Conservation (phyloP, 2,888 invertebrate genomes). For the Ptychoptera contaminata region DNA sequence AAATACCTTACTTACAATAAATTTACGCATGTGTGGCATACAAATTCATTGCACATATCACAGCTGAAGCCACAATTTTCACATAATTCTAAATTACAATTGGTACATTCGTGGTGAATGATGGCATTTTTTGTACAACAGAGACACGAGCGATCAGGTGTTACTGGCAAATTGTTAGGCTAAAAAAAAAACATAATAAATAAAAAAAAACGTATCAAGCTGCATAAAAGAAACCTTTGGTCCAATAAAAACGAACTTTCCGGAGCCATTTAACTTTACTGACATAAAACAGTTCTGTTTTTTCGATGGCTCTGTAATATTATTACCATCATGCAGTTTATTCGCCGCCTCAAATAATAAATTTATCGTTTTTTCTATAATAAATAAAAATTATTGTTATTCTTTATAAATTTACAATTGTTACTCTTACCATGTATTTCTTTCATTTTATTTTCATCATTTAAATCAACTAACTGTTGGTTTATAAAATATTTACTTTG, state of each 20-base stretch:
- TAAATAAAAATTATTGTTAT: no score
- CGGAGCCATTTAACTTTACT: conserved; percentile 11
- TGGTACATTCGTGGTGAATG: conserved; percentile 12
- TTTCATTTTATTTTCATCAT: conserved; percentile 11
- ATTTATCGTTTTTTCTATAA: conserved; percentile 12
- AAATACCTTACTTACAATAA: conserved; percentile 13
- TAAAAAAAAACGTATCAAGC: neutral
- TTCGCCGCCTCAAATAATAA: conserved; percentile 12
- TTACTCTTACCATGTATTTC: conserved; percentile 11
- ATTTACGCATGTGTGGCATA: conserved; percentile 13
- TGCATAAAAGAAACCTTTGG: conserved; percentile 6
- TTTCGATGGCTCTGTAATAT: neutral
- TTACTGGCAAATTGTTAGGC: conserved; percentile 9
- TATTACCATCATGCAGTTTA: conserved; percentile 9
- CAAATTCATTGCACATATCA: conserved; percentile 9
- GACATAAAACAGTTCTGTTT: conserved; percentile 4
- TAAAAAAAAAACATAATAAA: conserved; percentile 3
- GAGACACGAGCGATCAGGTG: conserved; percentile 8
- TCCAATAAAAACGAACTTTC: conserved; percentile 9
- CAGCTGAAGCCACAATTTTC: conserved; percentile 15
- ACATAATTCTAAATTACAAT: conserved; percentile 14
- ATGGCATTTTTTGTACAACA: conserved; percentile 13
- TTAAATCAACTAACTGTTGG: conserved; percentile 10
- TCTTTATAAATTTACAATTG: no score
- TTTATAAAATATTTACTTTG: conserved; percentile 14